Evolutionary conservation across 2,888 invertebrate genomes (phyloP), one percentile per base, ranked within the genome.

Genomic region (Phytoseiulus persimilis): DNA sequence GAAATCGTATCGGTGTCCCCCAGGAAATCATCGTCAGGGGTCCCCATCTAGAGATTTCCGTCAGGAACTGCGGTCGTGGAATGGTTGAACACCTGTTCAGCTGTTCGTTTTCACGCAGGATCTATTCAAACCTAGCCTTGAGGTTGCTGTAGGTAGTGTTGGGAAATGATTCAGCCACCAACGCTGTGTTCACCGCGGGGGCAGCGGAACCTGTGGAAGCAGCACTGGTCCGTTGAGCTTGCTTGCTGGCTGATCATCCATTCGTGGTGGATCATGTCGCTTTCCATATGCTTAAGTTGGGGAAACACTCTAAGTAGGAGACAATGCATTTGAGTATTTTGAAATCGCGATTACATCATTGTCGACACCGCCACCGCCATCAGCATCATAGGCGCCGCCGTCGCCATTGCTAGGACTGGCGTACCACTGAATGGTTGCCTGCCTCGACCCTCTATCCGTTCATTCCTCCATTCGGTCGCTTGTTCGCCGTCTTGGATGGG

Each of bases 221-320:
- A 23, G 65, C 28, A 18, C 18, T 65, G 65, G 65, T 65, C 65
- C 18, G 18, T 65, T 65, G 65, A 65, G 14, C 28, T 65, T 23
- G 65, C 65, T 9, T 39, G 39, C 39, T 39, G 9, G 65, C 65
- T 65, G 65, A 6, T 65, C 65, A 65, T 65, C 28, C 65, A 65
- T 65, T 65, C 65, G 65, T 65, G 65, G 65, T 65, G 65, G 65
- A 65, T 65, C 65, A 65, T 65, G 65, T 65, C 65, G 65, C 65
- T 65, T 65, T 65, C 65, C 18, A 65, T 65, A 6, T 23, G 65
- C 65, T 65, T 23, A 65, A 65, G 65, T 65, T 28, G 65, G 65
- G 65, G 18, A 65, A 65, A 65, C 65, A 65, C 65, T 65, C 65
- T 65, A 65, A 65, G 65, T 65, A 65, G 65, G 65, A 65, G 65